These are phyloP conservation scores for Dicerorhinus sumatrensis DNA, from an alignment of 2,113 vertebrate species.

Conservation along the genomic window DNA sequence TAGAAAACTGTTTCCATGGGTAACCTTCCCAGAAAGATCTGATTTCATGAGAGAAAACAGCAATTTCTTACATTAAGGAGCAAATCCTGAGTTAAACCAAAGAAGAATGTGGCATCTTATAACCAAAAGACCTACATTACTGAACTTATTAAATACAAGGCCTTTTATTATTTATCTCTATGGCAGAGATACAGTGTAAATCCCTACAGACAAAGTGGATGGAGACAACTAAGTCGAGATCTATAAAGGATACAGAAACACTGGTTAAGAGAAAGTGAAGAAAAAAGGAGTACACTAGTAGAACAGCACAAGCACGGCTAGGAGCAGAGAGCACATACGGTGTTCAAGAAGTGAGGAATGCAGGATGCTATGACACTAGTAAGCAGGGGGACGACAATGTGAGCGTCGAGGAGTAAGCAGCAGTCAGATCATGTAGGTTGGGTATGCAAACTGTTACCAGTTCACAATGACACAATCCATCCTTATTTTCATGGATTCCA, in stretches of 20 bases:
- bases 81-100: constrained; percentile 1
- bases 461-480: background rate
- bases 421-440: background rate
- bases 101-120: background rate
- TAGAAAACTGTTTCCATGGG: background rate
- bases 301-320: fast-evolving
- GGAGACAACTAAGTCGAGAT: background rate
- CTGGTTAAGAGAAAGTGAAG: background rate
- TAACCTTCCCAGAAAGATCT: background rate
- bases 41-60: background rate
- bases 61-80: background rate
- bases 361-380: background rate
- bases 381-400: background rate
- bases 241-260: background rate
- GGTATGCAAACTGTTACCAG: background rate
- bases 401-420: no score
- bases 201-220: background rate
- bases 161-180: background rate
- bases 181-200: background rate
- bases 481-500: background rate
- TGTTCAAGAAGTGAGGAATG: background rate
- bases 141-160: background rate
- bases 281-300: background rate
- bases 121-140: background rate
- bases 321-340: no score